Conservation (phyloP, 2,888 invertebrate species). For the Drosophila algonquin region DNA sequence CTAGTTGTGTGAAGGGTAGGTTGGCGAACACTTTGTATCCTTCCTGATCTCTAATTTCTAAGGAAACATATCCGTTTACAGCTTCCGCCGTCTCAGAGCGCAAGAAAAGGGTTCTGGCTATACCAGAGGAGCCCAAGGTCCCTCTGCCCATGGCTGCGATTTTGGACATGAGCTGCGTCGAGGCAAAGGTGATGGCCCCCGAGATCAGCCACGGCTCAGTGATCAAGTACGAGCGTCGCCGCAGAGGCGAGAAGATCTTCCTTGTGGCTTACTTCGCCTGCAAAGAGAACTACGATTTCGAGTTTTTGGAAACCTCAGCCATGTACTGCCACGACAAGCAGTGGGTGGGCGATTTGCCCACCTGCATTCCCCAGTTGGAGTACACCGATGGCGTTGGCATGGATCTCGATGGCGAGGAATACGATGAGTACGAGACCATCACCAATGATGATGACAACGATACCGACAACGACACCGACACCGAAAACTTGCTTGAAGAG, state of each 20-base stretch:
- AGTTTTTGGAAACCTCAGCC: conserved; percentile 84
- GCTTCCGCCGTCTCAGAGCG: conserved; percentile 38
- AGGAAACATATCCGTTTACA: background rate
- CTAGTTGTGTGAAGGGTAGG: conserved; percentile 69
- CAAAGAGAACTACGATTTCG: conserved; percentile 85
- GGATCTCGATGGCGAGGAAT: conserved; percentile 49
- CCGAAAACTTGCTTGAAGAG: conserved; percentile 33
- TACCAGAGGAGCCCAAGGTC: conserved; percentile 79
- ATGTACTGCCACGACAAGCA: conserved; percentile 86
- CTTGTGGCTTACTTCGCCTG: conserved; percentile 86
- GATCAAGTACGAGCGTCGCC: conserved; percentile 81
- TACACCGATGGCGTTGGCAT: conserved; percentile 60
- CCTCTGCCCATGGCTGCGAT: conserved; percentile 70
- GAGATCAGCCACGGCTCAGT: conserved; percentile 82
- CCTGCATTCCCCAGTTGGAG: conserved; percentile 82
- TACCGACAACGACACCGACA: conserved; percentile 23
- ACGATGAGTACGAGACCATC: conserved; percentile 62
- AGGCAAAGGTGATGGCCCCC: conserved; percentile 82
- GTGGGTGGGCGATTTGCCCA: conserved; percentile 86
- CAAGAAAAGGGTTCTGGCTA: conserved; percentile 70
- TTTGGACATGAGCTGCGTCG: conserved; percentile 83
- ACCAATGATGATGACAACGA: conserved; percentile 51
- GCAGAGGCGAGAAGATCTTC: conserved; percentile 84
- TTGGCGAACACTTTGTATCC: background rate
- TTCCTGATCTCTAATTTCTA: background rate